These are phyloP conservation scores for Synergus laeviventris DNA, from an alignment of 2,888 invertebrate genomes.

Conservation along the genomic window DNA sequence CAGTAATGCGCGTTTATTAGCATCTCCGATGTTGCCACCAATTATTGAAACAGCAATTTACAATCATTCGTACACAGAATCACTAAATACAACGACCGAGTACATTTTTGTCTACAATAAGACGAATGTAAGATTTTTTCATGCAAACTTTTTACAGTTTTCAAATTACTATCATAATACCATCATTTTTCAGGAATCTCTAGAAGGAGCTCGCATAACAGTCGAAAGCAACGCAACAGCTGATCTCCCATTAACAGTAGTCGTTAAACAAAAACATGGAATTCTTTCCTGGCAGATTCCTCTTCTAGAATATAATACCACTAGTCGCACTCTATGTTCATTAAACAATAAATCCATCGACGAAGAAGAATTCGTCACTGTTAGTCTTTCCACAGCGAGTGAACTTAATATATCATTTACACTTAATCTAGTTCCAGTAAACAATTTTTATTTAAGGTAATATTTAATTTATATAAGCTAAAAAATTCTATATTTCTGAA, in stretches of 20 bases:
- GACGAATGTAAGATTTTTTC: constrained; percentile 62
- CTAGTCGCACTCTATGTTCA: constrained; percentile 80
- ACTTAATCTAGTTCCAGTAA: constrained; percentile 79
- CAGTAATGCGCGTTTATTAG: background rate
- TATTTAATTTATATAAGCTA: constrained; percentile 40
- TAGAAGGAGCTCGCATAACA: constrained; percentile 66
- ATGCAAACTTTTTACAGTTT: background rate
- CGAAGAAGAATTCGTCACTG: constrained; percentile 78
- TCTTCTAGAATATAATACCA: constrained; percentile 61
- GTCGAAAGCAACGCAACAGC: constrained; percentile 76
- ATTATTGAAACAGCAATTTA: constrained; percentile 66
- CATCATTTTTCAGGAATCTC: constrained; percentile 46
- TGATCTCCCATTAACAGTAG: constrained; percentile 83
- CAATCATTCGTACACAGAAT: constrained; percentile 54
- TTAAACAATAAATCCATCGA: constrained; percentile 77
- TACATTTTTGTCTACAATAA: constrained; percentile 70
- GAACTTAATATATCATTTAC: constrained; percentile 78
- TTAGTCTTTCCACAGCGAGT: constrained; percentile 84
- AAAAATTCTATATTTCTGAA: constrained; percentile 16
- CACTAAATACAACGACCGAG: constrained; percentile 65
- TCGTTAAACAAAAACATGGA: constrained; percentile 85
- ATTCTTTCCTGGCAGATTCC: constrained; percentile 90
- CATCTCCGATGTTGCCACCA: constrained; percentile 56
- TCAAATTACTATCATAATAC: constrained; percentile 4
- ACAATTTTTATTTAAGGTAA: constrained; percentile 79